Evolutionary conservation across 1,140 invertebrate species (phyloP), one percentile per base, ranked within the genome.

Genomic region (Zaprionus tsacasi): DNA sequence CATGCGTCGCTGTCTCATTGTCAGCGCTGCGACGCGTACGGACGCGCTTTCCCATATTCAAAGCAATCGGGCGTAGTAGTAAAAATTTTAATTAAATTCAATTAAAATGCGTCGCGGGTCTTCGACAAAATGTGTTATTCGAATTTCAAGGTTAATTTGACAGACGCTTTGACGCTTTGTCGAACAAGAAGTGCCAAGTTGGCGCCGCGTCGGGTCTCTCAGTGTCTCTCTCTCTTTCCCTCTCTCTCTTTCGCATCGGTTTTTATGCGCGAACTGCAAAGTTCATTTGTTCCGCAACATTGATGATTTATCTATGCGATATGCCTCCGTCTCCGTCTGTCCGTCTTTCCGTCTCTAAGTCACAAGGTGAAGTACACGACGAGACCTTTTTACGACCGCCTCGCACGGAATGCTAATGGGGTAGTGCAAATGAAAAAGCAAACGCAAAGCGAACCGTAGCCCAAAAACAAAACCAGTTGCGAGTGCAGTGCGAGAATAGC

Each of bases 51-150:
- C 85, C 83, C 83, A 87, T 87, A 87, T 87, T 77, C 85, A 83
- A 87, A 87, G 83, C n/a, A 88, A 87, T 87, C 70, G 83, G 76
- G 65, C 81, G 77, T 87, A 82, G 81, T 85, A 78, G 55, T 43
- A 78, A 87, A 80, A 83, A 88, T 70, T 70, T 78, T 89, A 87
- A 87, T 89, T 87, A 87, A 87, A 87, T 88, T 88, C 85, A 87
- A 87, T 87, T 87, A 87, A 87, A 87, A 87, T 87, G 83, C 83
- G 83, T 71, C 40, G 74, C 83, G 73, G 69, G 85, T 87, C 80
- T 87, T 88, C 83, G 85, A 88, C 85, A 66, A 88, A 87, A 87
- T 88, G 83, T 88, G 83, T 88, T 87, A 87, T 87, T 83, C 85
- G 69, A 70, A 70, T 76, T 89, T 87, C 85, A 87, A 87, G 83